Evolutionary conservation across 2,888 invertebrate species (phyloP), one percentile per base, ranked within the genome.

Genomic region (Callinectes sapidus): DNA sequence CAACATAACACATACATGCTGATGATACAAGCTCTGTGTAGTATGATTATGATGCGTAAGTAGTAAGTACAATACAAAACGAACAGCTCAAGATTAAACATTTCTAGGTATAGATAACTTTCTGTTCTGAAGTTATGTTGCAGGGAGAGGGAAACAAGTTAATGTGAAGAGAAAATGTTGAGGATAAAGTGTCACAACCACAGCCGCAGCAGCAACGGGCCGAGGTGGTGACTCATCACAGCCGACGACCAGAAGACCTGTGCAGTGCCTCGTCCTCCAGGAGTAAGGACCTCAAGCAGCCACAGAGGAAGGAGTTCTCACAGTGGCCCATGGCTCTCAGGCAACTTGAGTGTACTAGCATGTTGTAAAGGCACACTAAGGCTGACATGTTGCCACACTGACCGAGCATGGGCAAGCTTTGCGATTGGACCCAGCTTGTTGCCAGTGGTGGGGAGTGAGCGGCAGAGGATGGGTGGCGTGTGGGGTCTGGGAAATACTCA

Each of bases 161-260:
- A 42, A 90, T 85, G 61, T 81, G 54, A 90, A 89, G 92, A 89
- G 90, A 91, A 89, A 85, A 87, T 91, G 89, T 92, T 89, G 92
- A 92, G 92, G 89, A 85, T 90, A 90, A 89, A 88, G 54, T 89
- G 92, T 92, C 85, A 90, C 92, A 91, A 91, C 92, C 92, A 92
- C 90, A 89, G 92, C 92, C 92, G 89, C 90, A 92, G 92, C 92
- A 90, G 92, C 54, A 71, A 88, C 39, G 85, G 92, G 90, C 92
- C 54, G 90, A 91, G 91, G 92, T 89, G 87, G 92, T 61, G 87
- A 92, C 90, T 54, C 91, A 91, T 92, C 92, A 92, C 92, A 92
- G 92, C 92, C 92, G 92, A 92, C 91, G 92, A 92, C 92, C 92
- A 92, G 92, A 92, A 89, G 92, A 92, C 92, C 92, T 92, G 81